phyloP scores from a whole-genome alignment of 1,140 invertebrate genomes.

The Halesus radiatus region DNA sequence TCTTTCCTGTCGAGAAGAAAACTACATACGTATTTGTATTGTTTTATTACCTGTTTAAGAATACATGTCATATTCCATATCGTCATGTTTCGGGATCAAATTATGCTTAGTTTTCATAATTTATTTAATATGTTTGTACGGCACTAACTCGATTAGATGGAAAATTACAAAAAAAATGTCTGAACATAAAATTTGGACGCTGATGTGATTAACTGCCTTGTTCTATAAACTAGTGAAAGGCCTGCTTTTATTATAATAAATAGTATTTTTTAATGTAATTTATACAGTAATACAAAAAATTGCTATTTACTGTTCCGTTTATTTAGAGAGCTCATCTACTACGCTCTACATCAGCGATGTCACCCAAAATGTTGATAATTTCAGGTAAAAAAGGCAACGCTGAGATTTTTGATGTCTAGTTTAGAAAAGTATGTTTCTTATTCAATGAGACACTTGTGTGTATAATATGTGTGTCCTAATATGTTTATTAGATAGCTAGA shows the following conservation, averaged over 20 bases:
- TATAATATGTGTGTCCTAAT: not conserved
- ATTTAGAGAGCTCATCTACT: too few relatives aligned
- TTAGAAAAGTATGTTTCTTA: not conserved
- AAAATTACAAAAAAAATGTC: not conserved
- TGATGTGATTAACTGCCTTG: constrained; percentile 21
- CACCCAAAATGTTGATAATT: too few relatives aligned
- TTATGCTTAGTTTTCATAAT: not conserved
- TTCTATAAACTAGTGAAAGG: not conserved
- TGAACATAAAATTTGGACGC: not conserved
- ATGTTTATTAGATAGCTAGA: not conserved
- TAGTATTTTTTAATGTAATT: too few relatives aligned
- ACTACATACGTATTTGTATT: not conserved
- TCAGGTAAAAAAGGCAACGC: not conserved
- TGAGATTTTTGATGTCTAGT: not conserved
- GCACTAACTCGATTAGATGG: not conserved
- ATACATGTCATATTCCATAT: not conserved
- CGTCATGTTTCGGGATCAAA: constrained; percentile 13
- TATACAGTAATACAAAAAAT: too few relatives aligned
- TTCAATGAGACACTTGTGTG: not conserved
- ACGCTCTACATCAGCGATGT: too few relatives aligned
- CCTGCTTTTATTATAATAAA: not conserved
- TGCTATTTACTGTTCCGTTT: too few relatives aligned
- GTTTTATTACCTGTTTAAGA: not conserved
- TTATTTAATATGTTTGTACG: not conserved
- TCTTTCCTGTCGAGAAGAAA: not conserved